These are phyloP conservation scores for Drosophila birchii DNA, from an alignment of 2,888 invertebrate species.

Conservation along the genomic window DNA sequence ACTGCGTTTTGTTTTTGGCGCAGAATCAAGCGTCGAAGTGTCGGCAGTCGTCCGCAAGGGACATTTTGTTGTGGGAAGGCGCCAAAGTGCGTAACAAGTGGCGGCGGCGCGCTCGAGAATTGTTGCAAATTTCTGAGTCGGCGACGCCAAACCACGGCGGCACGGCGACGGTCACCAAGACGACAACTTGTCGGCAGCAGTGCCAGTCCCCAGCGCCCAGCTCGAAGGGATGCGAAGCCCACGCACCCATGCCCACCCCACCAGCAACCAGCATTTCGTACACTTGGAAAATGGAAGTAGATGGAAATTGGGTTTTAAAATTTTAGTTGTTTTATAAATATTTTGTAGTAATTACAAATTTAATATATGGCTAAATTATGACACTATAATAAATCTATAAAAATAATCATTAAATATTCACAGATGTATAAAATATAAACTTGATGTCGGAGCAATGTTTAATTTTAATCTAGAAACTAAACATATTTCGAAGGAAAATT, in stretches of 20 bases:
- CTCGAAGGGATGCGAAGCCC: slow-evolving; percentile 50
- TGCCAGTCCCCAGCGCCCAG: slow-evolving; percentile 53
- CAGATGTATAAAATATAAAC: neutral
- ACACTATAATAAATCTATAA: neutral
- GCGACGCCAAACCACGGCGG: slow-evolving; percentile 52
- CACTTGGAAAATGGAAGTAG: neutral
- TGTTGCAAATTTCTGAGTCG: slow-evolving; percentile 65
- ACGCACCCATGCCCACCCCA: slow-evolving; percentile 25
- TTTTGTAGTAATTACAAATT: neutral
- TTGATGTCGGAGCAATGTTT: neutral
- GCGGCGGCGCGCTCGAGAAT: slow-evolving; percentile 68
- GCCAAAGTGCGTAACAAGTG: slow-evolving; percentile 82
- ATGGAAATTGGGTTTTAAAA: neutral
- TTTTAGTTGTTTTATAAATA: too few species aligned
- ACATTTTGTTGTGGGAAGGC: slow-evolving; percentile 56
- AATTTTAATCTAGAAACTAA: neutral
- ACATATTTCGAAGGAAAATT: too few species aligned
- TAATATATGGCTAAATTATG: neutral
- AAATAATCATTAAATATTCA: neutral
- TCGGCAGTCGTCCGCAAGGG: slow-evolving; percentile 28
- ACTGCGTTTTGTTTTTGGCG: slow-evolving; percentile 44
- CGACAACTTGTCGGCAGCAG: slow-evolving; percentile 76
- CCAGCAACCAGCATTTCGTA: slow-evolving; percentile 10
- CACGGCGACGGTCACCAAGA: slow-evolving; percentile 53
- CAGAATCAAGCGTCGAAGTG: slow-evolving; percentile 45